phyloP scores from a whole-genome alignment of 2,797 vertebrate genomes.

The Enteromius paludinosus region DNA sequence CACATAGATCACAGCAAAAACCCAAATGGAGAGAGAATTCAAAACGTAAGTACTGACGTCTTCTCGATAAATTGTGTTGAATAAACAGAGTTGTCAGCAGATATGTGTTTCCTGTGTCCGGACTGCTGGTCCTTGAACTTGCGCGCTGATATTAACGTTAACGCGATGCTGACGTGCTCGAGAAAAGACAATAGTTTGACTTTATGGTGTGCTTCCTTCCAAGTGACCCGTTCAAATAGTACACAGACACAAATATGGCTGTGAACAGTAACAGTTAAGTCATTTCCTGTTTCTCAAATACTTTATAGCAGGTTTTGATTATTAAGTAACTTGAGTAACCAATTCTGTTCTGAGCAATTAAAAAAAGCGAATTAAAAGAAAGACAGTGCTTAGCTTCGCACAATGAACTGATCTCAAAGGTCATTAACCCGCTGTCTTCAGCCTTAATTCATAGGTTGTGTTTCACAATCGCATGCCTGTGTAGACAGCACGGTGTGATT shows the following conservation, averaged over 20 bases:
- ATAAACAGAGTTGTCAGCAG: neutral
- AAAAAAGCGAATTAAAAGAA: neutral
- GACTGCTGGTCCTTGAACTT: neutral
- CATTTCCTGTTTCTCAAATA: neutral
- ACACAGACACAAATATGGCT: neutral
- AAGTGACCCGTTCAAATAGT: neutral
- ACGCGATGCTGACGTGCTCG: neutral
- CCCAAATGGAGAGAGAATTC: slow-evolving; percentile 76
- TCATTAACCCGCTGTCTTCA: neutral
- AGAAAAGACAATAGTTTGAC: neutral
- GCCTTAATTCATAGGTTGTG: too few relatives aligned
- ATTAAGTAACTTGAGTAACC: neutral
- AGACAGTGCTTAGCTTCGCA: neutral
- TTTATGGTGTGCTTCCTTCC: neutral
- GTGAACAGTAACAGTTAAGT: neutral
- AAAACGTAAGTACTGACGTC: slow-evolving; percentile 63
- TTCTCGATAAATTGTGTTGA: neutral
- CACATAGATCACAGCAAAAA: slow-evolving; percentile 80
- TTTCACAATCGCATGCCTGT: neutral
- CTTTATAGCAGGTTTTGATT: neutral
- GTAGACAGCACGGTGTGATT: neutral
- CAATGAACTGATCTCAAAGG: slow-evolving; percentile 5
- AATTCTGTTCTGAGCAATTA: neutral
- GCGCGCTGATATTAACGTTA: neutral
- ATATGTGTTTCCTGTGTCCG: neutral